Evolutionary conservation across 2,113 vertebrate genomes (phyloP), one percentile per base, ranked within the genome.

Genomic region (Acrocephalus kingi): DNA sequence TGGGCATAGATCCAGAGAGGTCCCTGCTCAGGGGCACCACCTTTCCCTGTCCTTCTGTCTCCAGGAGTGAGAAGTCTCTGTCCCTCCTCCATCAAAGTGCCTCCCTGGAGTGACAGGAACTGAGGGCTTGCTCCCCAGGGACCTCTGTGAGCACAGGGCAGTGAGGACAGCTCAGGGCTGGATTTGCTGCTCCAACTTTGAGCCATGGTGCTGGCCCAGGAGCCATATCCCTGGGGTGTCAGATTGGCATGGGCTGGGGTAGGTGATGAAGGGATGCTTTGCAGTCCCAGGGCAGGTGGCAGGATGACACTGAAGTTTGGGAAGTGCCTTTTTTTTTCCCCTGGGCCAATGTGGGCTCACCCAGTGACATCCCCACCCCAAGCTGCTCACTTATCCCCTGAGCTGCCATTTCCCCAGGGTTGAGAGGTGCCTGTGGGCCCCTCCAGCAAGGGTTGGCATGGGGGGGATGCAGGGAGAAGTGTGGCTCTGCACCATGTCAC

Each of bases 281-380:
- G 4, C 8, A 24, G 28, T 41, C 48, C 54, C 2, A 3, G 41
- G 13, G 31, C 13, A 16, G 23, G 15, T 85, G 46, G 20, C 16
- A 24, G 49, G 84, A 21, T 33, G 41, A 67, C 37, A n/a, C 15
- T 58, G 52, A 73, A 37, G 27, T 66, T 66, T 17, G 24, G 74
- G 25, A 96, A 96, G 88, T 96, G 96, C 97, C 94, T 97, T 96
- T 94, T 33, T 71, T 71, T 91, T 59, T 33, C 46, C 3, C 1
- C 19, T 35, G 23, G 31, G 55, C 31, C 45, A 33, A 0, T 22
- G 18, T 64, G 69, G 66, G 25, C 69, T 68, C 35, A 49, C 18
- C 15, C 13, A 33, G 51, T 71, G 54, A 39, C 17, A 11, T 30
- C 7, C 13, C 28, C 21, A 46, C 13, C 8, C n/a, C 6, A 2